A percentile compares a stretch with the other conserved stretches of the same genome.
These are phyloP conservation scores for Netelia melanura DNA, from an alignment of 2,888 invertebrate genomes.

Conservation along the genomic window DNA sequence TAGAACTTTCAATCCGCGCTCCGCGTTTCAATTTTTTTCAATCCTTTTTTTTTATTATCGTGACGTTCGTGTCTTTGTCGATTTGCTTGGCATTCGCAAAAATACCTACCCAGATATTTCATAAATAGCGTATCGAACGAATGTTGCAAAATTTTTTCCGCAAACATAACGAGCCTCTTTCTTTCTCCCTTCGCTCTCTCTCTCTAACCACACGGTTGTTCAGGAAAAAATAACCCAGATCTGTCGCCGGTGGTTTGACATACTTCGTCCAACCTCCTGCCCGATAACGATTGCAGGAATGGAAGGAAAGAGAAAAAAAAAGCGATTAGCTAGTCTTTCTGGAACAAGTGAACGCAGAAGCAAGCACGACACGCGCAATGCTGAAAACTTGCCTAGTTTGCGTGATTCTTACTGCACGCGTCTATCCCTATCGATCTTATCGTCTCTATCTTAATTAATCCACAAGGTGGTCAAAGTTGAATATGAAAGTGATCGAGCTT, in stretches of 20 bases:
- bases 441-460: constrained; percentile 76
- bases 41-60: not conserved
- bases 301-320: constrained; percentile 39
- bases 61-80: not conserved
- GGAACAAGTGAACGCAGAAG: constrained; percentile 18
- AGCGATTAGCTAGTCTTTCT: constrained; percentile 35
- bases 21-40: not conserved
- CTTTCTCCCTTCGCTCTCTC: not conserved
- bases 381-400: constrained; percentile 37
- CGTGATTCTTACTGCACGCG: constrained; percentile 65
- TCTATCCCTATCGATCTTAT: constrained; percentile 73
- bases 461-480: not conserved
- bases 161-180: constrained; percentile 1
- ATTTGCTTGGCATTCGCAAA: not conserved
- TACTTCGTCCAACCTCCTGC: not conserved
- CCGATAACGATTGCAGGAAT: constrained; percentile 28
- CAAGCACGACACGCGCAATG: constrained; percentile 8
- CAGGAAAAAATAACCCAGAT: constrained; percentile 3
- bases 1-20: too few species aligned
- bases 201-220: not conserved
- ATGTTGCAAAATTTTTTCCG: constrained; percentile 2
- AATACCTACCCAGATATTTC: not conserved
- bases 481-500: too few species aligned
- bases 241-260: constrained; percentile 12
- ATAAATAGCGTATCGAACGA: not conserved